phyloP scores from a whole-genome alignment of 2,888 invertebrate genomes.

The Trisateles emortualis region DNA sequence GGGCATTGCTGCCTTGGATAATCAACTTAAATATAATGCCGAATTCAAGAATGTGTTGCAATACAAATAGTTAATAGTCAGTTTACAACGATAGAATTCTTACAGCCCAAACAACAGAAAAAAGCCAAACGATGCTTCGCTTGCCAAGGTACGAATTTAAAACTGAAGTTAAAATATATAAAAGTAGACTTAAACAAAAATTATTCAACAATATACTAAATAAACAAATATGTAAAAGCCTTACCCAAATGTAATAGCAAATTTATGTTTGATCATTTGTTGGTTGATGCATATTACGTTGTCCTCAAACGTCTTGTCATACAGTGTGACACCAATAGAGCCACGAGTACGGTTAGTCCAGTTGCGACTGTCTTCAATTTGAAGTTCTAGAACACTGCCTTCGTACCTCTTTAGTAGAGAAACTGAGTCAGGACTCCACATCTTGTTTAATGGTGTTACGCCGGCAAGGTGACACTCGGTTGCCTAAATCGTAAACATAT shows the following conservation, averaged over 20 bases:
- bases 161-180: no score
- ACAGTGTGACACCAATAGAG: slow-evolving; percentile 71
- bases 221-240: slow-evolving; percentile 20
- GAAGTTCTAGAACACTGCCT: slow-evolving; percentile 59
- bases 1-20: no score
- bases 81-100: no score
- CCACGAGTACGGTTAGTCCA: slow-evolving; percentile 38
- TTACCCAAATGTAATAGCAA: slow-evolving; percentile 76
- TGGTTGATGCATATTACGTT: slow-evolving; percentile 68
- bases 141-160: no score
- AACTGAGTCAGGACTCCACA: slow-evolving; percentile 71
- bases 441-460: slow-evolving; percentile 72
- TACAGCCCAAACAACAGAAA: no score
- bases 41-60: no score
- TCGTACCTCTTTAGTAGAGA: slow-evolving; percentile 61
- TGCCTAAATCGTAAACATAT: slow-evolving; percentile 64
- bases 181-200: no score
- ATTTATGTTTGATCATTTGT: slow-evolving; percentile 75
- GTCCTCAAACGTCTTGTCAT: slow-evolving; percentile 60
- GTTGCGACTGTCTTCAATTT: slow-evolving; percentile 64
- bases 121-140: no score
- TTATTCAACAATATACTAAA: no score
- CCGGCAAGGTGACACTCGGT: slow-evolving; percentile 77
- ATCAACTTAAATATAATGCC: no score
- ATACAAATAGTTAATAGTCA: no score